A percentile compares a stretch with the other conserved stretches of the same genome.
Evolutionary conservation across 2,113 vertebrate genomes (phyloP).

Genomic region (Helogale parvula): DNA sequence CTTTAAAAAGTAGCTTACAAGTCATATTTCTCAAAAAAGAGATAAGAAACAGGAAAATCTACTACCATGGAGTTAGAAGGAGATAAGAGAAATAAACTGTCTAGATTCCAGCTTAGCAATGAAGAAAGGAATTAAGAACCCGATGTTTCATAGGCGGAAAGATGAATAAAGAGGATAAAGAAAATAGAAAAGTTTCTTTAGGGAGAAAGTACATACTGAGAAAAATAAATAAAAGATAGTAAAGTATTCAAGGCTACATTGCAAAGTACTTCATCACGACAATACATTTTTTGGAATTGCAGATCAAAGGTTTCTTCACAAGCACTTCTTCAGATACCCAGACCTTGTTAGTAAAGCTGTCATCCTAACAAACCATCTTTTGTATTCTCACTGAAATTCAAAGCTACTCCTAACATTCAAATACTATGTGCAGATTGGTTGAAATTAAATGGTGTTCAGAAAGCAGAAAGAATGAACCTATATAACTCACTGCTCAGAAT

Average conservation of each 20-base stretch:
- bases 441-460: slow-evolving; percentile 43
- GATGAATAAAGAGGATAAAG: slow-evolving; percentile 55
- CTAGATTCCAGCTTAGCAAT: slow-evolving; percentile 31
- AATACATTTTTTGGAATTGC: neutral
- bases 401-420: slow-evolving; percentile 51
- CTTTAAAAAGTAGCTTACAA: neutral
- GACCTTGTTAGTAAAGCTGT: neutral
- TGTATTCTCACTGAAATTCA: slow-evolving; percentile 33
- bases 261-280: slow-evolving; percentile 29
- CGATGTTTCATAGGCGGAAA: slow-evolving; percentile 34
- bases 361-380: neutral
- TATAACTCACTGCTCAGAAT: neutral
- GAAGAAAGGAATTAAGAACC: slow-evolving; percentile 63
- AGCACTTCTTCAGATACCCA: slow-evolving; percentile 12
- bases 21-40: slow-evolving; percentile 56
- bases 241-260: slow-evolving; percentile 56
- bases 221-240: slow-evolving; percentile 31
- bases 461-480: slow-evolving; percentile 41
- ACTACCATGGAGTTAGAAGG: slow-evolving; percentile 24
- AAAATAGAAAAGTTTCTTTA: slow-evolving; percentile 65
- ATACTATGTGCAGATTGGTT: neutral
- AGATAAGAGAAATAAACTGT: slow-evolving; percentile 67
- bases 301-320: slow-evolving; percentile 44
- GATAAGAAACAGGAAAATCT: slow-evolving; percentile 66
- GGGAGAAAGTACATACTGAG: slow-evolving; percentile 1